Evolutionary conservation across 2,113 vertebrate species (phyloP).

Genomic region (Setophaga petechia): DNA sequence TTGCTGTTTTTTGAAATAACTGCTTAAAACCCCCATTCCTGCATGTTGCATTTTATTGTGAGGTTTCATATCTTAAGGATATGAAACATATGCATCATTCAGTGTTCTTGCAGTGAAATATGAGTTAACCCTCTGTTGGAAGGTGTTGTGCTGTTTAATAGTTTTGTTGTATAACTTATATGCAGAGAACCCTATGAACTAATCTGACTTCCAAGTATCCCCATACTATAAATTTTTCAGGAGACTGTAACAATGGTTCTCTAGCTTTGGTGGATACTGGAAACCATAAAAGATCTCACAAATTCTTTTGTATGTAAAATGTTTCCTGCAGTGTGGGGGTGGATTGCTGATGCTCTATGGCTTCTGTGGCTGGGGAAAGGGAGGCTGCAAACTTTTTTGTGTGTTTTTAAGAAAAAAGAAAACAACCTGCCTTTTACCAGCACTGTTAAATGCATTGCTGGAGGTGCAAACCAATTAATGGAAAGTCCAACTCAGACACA

Average conservation of each 20-base stretch:
- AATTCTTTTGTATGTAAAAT: neutral
- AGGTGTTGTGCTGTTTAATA: neutral
- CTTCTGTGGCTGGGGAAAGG: neutral
- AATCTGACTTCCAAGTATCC: neutral
- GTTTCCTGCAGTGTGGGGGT: neutral
- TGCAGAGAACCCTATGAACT: neutral
- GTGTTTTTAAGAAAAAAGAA: neutral
- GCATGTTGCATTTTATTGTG: neutral
- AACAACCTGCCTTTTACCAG: neutral
- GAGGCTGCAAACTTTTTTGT: neutral
- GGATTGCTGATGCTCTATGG: neutral
- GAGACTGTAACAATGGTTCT: neutral
- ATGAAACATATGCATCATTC: neutral
- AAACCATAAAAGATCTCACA: neutral
- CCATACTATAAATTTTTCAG: neutral
- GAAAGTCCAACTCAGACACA: neutral
- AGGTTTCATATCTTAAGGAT: neutral
- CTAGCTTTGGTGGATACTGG: neutral
- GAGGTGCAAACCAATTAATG: fast-evolving
- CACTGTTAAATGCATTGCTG: neutral
- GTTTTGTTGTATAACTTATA: neutral
- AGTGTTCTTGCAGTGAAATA: neutral
- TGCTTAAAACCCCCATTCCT: fast-evolving
- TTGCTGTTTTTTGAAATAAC: neutral
- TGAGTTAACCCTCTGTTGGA: neutral